Conservation (phyloP, 2,797 vertebrate genomes). For the Mormyrops attenuatus region DNA sequence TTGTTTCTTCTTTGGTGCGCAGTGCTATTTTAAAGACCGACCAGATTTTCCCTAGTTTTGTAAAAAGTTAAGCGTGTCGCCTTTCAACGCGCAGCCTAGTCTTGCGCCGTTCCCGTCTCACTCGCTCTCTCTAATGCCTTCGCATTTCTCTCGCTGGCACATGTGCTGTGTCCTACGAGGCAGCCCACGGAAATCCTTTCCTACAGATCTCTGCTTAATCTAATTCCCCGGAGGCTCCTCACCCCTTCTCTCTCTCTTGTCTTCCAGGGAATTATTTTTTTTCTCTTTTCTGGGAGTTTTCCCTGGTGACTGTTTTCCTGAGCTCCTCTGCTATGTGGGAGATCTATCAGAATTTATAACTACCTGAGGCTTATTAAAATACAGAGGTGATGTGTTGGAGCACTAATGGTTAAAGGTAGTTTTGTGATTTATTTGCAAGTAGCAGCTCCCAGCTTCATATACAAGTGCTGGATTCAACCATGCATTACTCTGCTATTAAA, state of each 20-base stretch:
- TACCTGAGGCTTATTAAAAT: neutral
- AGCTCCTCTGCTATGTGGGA: neutral
- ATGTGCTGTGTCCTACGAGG: neutral
- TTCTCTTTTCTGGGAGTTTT: neutral
- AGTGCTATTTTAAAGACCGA: neutral
- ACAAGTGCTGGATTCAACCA: neutral
- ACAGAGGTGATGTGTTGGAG: neutral
- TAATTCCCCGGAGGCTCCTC: neutral
- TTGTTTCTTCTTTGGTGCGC: neutral
- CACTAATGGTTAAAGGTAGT: neutral
- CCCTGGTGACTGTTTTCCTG: neutral
- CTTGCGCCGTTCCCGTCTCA: neutral
- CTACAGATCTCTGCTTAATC: conserved; percentile 8
- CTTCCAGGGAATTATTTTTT: neutral
- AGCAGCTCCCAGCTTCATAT: neutral
- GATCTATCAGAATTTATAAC: neutral
- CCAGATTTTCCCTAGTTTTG: neutral
- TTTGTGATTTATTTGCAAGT: neutral
- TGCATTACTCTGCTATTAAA: neutral
- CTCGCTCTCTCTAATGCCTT: neutral
- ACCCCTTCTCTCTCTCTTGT: neutral
- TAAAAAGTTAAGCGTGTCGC: neutral
- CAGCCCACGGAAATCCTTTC: neutral
- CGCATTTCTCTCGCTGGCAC: neutral
- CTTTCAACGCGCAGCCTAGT: neutral